A percentile compares a stretch with the other conserved stretches of the same genome.
phyloP scores from a whole-genome alignment of 2,113 vertebrate genomes.

The Phylloscopus trochilus region DNA sequence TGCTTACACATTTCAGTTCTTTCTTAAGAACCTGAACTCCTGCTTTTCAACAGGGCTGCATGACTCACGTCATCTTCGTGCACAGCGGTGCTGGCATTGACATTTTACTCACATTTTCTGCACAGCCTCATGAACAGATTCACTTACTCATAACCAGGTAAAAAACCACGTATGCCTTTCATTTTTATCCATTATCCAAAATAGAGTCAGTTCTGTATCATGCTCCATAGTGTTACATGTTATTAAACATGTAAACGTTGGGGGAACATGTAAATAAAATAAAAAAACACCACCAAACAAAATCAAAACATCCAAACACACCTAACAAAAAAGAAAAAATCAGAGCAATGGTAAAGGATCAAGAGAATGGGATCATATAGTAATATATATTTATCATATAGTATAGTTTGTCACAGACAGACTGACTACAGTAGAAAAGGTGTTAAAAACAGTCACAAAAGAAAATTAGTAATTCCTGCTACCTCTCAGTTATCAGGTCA shows the following conservation, averaged over 20 bases:
- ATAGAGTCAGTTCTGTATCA: background rate
- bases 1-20: background rate
- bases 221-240: rapidly evolving
- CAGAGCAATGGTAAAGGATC: background rate
- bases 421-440: background rate
- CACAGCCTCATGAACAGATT: background rate
- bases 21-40: background rate
- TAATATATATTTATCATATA: too few species aligned
- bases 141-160: background rate
- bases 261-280: rapidly evolving
- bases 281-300: rapidly evolving
- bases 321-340: background rate
- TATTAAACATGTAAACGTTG: background rate
- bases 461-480: background rate
- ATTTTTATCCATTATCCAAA: background rate
- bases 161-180: background rate
- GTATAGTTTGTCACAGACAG: background rate
- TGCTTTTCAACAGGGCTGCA: background rate
- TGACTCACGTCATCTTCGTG: rapidly evolving
- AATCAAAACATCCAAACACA: too few species aligned
- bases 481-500: background rate
- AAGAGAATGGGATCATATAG: background rate
- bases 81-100: background rate
- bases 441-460: background rate
- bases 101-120: background rate